Conservation (phyloP, 2,797 vertebrate species). For the Anolis apletophallus region DNA sequence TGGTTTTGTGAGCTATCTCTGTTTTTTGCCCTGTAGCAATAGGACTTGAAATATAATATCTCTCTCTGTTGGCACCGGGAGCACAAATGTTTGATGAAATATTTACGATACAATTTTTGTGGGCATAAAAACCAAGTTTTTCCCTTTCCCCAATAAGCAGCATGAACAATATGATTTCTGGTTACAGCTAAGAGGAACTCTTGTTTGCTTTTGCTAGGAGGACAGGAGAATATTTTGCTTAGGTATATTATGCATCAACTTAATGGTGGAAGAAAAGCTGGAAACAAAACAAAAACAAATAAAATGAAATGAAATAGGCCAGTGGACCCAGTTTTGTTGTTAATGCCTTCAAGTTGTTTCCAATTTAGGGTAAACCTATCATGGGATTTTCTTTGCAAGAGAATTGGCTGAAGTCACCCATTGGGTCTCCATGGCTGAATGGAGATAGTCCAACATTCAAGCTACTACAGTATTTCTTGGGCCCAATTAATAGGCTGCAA, state of each 20-base stretch:
- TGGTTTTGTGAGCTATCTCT: fast-evolving
- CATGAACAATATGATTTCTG: not conserved
- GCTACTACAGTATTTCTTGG: not conserved
- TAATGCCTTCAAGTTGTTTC: no score
- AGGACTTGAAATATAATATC: not conserved
- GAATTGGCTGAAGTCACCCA: no score
- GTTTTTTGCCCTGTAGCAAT: not conserved
- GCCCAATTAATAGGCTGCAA: no score
- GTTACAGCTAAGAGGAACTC: not conserved
- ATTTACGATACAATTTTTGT: not conserved
- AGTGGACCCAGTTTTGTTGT: not conserved
- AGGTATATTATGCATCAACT: no score
- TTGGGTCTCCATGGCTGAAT: no score
- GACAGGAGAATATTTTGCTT: not conserved
- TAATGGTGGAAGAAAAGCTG: no score
- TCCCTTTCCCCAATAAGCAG: not conserved
- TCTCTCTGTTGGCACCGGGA: fast-evolving
- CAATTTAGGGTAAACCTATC: no score
- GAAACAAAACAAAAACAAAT: no score
- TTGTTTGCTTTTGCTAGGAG: not conserved
- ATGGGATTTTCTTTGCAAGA: no score
- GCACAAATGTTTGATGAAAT: not conserved
- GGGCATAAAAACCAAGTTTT: not conserved
- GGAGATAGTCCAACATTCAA: no score
- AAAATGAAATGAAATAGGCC: no score